phyloP scores from a whole-genome alignment of 2,888 invertebrate species.

The Melieria omissa region DNA sequence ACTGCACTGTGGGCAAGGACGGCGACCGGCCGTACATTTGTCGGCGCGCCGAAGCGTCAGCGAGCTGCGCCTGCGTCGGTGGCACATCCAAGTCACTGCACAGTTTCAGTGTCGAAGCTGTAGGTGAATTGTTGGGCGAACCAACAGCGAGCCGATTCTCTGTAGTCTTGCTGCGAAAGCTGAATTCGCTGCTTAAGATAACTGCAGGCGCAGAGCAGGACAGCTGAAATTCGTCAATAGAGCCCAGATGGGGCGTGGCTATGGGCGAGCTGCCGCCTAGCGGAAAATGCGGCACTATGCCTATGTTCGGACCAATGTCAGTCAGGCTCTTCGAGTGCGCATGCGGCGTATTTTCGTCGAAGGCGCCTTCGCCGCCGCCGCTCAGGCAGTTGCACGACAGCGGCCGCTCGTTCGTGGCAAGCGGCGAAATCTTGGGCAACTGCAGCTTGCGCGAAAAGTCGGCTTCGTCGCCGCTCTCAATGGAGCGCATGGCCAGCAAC shows the following conservation, averaged over 20 bases:
- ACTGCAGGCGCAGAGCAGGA: constrained; percentile 59
- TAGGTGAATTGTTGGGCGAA: constrained; percentile 50
- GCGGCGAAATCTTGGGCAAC: constrained; percentile 68
- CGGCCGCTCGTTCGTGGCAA: constrained; percentile 66
- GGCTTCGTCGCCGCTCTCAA: constrained; percentile 56
- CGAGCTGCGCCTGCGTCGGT: constrained; percentile 7
- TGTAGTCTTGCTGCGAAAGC: constrained; percentile 28
- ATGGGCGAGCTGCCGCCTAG: constrained; percentile 38
- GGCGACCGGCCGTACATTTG: not conserved
- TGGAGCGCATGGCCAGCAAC: constrained; percentile 51
- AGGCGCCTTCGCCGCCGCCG: constrained; percentile 36
- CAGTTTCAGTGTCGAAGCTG: constrained; percentile 54
- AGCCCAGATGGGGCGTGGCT: constrained; percentile 38
- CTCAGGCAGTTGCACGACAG: constrained; percentile 60
- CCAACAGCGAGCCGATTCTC: constrained; percentile 19
- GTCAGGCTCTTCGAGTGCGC: constrained; percentile 48
- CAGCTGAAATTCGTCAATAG: constrained; percentile 57
- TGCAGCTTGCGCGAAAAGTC: constrained; percentile 50
- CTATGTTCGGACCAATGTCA: constrained; percentile 33
- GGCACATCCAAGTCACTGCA: constrained; percentile 50
- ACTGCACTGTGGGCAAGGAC: constrained; percentile 42
- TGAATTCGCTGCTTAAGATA: constrained; percentile 52
- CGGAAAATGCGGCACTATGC: constrained; percentile 14
- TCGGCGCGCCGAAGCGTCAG: not conserved
- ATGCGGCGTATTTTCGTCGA: constrained; percentile 42